phyloP scores from a whole-genome alignment of 2,113 vertebrate species.

The Nycticryphes semicollaris region DNA sequence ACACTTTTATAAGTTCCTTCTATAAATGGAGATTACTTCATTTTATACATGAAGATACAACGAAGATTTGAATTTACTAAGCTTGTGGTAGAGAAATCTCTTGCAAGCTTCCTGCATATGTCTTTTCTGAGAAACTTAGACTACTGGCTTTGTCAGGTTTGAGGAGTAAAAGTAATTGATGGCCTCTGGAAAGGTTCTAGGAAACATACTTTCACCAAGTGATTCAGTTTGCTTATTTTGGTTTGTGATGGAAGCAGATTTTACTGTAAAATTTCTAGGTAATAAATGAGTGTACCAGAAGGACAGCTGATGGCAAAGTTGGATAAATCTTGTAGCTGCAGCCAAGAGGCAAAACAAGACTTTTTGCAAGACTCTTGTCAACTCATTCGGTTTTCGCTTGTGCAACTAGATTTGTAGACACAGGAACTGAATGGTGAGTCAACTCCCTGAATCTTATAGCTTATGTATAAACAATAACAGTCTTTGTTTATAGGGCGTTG shows the following conservation, averaged over 20 bases:
- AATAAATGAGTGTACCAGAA: background rate
- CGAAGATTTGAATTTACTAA: background rate
- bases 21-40: background rate
- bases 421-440: constrained; percentile 47
- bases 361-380: constrained; percentile 8
- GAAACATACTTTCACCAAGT: background rate
- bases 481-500: constrained; percentile 4
- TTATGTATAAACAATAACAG: constrained; percentile 32
- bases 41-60: background rate
- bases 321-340: background rate
- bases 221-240: background rate
- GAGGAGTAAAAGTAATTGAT: background rate
- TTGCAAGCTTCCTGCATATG: background rate
- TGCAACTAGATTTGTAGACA: constrained; percentile 47
- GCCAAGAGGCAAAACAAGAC: background rate
- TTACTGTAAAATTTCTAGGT: background rate
- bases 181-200: background rate
- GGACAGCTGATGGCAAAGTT: background rate
- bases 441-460: constrained; percentile 6
- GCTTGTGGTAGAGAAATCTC: background rate
- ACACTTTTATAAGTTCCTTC: background rate
- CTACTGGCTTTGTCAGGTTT: background rate
- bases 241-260: background rate
- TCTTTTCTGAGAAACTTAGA: background rate
- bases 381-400: constrained; percentile 43